These are phyloP conservation scores for Drosophila villosipedis DNA, from an alignment of 2,888 invertebrate species.

Conservation along the genomic window DNA sequence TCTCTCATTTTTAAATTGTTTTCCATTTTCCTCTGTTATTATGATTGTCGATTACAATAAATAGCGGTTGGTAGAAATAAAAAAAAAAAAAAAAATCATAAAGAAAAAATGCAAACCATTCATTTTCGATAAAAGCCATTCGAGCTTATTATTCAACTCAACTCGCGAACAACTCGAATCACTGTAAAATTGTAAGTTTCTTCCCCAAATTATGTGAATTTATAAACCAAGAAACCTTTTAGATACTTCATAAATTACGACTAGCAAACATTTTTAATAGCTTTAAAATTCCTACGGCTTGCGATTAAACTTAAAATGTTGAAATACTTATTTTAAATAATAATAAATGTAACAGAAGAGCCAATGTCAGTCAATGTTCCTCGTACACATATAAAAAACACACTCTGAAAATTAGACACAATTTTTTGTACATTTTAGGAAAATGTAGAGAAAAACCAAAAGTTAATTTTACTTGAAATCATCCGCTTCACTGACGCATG, in stretches of 20 bases:
- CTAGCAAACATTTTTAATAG: not conserved
- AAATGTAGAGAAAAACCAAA: not conserved
- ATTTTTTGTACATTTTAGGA: not conserved
- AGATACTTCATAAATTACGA: not conserved
- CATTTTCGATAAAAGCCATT: not conserved
- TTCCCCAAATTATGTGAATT: not conserved
- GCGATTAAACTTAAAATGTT: not conserved
- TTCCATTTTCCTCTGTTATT: not conserved
- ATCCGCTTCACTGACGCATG: not conserved
- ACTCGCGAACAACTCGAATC: not conserved
- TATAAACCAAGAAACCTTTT: not conserved
- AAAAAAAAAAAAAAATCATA: not conserved
- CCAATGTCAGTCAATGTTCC: not conserved
- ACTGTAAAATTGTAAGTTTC: not conserved
- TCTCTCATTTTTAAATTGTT: not conserved
- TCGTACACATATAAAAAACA: not conserved
- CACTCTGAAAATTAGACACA: not conserved
- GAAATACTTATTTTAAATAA: not conserved
- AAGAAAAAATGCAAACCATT: not conserved
- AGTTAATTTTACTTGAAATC: not conserved
- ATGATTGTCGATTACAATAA: not conserved
- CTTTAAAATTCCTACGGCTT: not conserved
- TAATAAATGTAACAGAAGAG: not conserved
- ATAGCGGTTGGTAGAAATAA: not conserved
- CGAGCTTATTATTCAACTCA: not conserved